Evolutionary conservation across 53 echinoderm and acorn worm genomes (phyloP), one percentile per base, ranked within the genome.

Genomic region (Paracentrotus lividus): DNA sequence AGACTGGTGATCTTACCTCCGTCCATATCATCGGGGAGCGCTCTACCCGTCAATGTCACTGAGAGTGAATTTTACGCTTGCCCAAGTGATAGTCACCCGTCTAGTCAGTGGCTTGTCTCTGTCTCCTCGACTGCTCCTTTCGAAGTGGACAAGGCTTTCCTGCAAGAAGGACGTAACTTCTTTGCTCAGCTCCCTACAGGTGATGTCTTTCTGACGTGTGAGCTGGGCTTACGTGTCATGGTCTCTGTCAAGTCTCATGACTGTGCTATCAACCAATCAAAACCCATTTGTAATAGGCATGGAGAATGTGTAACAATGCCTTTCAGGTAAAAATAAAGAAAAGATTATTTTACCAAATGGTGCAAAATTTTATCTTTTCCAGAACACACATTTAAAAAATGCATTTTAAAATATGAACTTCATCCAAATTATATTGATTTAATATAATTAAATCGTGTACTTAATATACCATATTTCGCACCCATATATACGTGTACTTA

Each of bases 201-300:
- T 45, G 90, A 64, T 67, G 66, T 67, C 45, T 97, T 97, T 78
- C 86, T 91, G 26, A 88, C 54, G 0, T 97, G 97, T 84, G 81
- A 96, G 42, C 93, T 95, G 51, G 97, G 97, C 40, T 68, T 97
- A 5, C 76, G 97, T 56, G 58, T 97, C 38, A 84, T 43, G 40
- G 94, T 95, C 1, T 84, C 94, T 0, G 96, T 95, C n/a, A 97
- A 97, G 85, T 92, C 92, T 57, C 92, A 92, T 92, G 92, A 92
- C 92, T 92, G 92, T 45, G n/a, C 43, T 4, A 26, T 56, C 26
- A 58, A 78, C 92, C 77, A 92, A 72, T 81, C 92, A 57, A 58
- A 78, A 42, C 40, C 56, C 14, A 40, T 93, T 26, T 97, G 97
- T 65, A 64, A 68, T 10, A 94, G 92, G n/a, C 57, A 84, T 27